Evolutionary conservation across 2,797 vertebrate genomes (phyloP).

Genomic region (Lepilemur ruficaudatus): DNA sequence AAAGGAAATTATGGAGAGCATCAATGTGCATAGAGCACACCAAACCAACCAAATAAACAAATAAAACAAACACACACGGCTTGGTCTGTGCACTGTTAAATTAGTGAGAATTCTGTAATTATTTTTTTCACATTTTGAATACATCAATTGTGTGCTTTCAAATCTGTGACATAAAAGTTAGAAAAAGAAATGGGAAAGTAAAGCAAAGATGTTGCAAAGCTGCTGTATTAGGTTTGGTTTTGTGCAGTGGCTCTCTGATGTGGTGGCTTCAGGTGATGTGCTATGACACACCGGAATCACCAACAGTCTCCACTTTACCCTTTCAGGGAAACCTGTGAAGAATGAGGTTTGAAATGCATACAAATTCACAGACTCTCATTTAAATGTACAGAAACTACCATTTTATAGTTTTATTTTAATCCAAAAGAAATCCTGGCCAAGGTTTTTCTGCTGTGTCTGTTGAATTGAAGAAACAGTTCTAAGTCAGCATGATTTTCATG

Average conservation of each 20-base stretch:
- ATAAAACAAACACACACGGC: neutral
- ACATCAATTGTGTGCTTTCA: constrained; percentile 54
- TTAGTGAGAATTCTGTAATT: constrained; percentile 37
- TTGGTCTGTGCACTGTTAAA: neutral
- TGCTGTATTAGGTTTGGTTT: constrained; percentile 59
- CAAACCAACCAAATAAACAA: neutral
- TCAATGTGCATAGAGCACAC: neutral
- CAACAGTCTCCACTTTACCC: constrained; percentile 73
- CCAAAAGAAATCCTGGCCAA: constrained; percentile 75
- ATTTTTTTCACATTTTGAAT: constrained; percentile 69
- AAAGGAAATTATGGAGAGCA: neutral
- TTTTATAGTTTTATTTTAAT: constrained; percentile 78
- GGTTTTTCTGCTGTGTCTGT: constrained; percentile 78
- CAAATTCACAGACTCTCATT: constrained; percentile 78
- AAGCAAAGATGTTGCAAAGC: constrained; percentile 67
- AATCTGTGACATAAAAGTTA: constrained; percentile 62
- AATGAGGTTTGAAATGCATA: constrained; percentile 79
- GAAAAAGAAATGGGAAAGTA: constrained; percentile 47
- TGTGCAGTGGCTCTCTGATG: constrained; percentile 74
- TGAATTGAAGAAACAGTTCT: constrained; percentile 77
- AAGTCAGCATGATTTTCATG: constrained; percentile 75
- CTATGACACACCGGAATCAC: constrained; percentile 70
- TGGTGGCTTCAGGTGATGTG: constrained; percentile 55
- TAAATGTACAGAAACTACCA: constrained; percentile 78
- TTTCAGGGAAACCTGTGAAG: constrained; percentile 74